Percentiles rank a stretch among this genome's conserved stretches.
These are phyloP conservation scores for Petromus typicus DNA, from an alignment of 2,113 vertebrate species.

Conservation along the genomic window DNA sequence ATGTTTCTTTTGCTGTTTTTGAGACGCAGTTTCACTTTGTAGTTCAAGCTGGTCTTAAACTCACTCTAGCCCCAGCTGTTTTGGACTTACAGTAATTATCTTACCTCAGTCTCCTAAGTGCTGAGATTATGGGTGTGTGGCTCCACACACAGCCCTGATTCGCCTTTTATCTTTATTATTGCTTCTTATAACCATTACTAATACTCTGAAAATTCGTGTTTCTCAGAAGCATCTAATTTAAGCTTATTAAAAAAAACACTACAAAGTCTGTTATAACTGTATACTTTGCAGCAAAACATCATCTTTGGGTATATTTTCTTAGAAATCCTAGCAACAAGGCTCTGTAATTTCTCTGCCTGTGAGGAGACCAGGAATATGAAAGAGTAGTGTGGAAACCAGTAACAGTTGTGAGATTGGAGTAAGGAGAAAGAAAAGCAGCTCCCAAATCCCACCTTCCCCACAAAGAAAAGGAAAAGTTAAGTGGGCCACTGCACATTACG, in stretches of 20 bases:
- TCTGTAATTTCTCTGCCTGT: slow-evolving; percentile 10
- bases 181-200: not conserved
- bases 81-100: not conserved
- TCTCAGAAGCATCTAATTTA: slow-evolving; percentile 24
- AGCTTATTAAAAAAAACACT: not conserved
- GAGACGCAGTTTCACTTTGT: not conserved
- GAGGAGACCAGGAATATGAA: slow-evolving; percentile 43
- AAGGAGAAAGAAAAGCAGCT: not conserved
- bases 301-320: not conserved
- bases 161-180: slow-evolving; percentile 28
- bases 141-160: not conserved
- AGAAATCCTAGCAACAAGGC: not conserved
- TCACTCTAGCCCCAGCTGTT: not conserved
- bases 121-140: not conserved
- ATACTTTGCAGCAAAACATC: not conserved
- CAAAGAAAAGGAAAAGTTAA: slow-evolving; percentile 21
- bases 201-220: slow-evolving; percentile 10
- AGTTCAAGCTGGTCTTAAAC: not conserved
- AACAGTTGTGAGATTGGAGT: not conserved
- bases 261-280: not conserved
- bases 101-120: not conserved
- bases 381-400: not conserved
- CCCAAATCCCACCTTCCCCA: not conserved
- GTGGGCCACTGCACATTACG: not conserved
- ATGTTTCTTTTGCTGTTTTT: not conserved